phyloP scores from a whole-genome alignment of 2,113 vertebrate species.

The Aphyosemion australe region DNA sequence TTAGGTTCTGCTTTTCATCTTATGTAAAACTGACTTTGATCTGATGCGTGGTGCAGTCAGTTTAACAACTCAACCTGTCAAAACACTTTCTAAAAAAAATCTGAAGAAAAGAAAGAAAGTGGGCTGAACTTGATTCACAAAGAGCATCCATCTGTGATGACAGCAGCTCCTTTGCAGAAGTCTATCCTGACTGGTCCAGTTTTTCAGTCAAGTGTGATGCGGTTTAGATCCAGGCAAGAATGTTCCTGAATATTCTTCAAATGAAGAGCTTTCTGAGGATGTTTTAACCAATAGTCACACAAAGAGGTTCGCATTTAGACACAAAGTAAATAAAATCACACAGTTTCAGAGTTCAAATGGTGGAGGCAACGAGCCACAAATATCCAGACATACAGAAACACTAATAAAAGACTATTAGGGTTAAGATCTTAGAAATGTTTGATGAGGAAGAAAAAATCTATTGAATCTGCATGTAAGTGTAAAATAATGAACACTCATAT shows the following conservation, averaged over 20 bases:
- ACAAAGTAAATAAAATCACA: neutral
- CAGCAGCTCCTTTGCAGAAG: neutral
- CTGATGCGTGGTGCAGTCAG: neutral
- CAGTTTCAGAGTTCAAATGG: neutral
- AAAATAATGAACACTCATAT: too few species aligned
- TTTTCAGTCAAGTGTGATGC: neutral
- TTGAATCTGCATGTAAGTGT: too few species aligned
- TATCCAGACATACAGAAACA: constrained; percentile 5
- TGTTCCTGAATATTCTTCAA: neutral
- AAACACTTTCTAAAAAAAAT: too few species aligned
- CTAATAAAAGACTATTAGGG: neutral
- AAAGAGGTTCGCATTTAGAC: neutral
- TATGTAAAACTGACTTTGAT: neutral
- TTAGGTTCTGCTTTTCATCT: neutral
- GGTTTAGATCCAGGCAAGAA: neutral
- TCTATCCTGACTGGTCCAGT: neutral
- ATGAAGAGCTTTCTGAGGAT: neutral
- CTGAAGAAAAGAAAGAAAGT: neutral
- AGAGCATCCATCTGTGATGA: neutral
- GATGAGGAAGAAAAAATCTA: too few species aligned
- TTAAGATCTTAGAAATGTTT: neutral
- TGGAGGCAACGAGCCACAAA: neutral
- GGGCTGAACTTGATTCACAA: neutral
- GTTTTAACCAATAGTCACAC: neutral
- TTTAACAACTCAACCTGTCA: neutral